Percentiles rank a stretch among this genome's conserved stretches.
Conservation (phyloP, 2,888 invertebrate genomes). For the Colostygia pectinataria region DNA sequence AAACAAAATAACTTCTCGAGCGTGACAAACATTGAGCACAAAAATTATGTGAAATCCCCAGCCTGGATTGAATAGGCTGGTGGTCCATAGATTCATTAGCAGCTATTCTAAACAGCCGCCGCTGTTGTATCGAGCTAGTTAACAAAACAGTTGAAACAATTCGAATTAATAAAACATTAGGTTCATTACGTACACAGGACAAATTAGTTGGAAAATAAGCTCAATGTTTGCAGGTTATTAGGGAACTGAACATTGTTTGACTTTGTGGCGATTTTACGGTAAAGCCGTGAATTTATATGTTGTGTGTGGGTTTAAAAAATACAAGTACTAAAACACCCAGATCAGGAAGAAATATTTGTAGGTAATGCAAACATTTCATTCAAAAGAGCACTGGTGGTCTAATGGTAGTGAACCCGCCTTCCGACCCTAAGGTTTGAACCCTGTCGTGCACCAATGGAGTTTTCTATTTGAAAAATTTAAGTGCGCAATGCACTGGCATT, state of each 20-base stretch:
- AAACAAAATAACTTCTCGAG: too few species aligned
- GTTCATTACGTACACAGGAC: slow-evolving; percentile 27
- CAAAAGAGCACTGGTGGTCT: too few species aligned
- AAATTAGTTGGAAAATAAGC: slow-evolving; percentile 34
- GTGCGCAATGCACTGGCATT: too few species aligned
- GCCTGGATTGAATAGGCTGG: slow-evolving; percentile 4
- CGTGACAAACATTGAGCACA: not conserved
- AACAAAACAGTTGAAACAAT: slow-evolving; percentile 32
- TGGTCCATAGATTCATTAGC: slow-evolving; percentile 15
- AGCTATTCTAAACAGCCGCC: slow-evolving; percentile 23
- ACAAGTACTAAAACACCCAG: too few species aligned
- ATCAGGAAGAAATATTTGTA: too few species aligned
- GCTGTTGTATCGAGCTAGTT: slow-evolving; percentile 26
- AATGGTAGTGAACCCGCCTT: too few species aligned
- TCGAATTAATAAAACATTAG: slow-evolving; percentile 36
- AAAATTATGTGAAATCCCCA: slow-evolving; percentile 1
- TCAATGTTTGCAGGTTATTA: slow-evolving; percentile 22
- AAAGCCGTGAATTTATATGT: not conserved
- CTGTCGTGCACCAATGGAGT: too few species aligned
- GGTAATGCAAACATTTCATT: too few species aligned
- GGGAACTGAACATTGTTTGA: slow-evolving; percentile 24
- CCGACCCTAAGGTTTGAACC: too few species aligned
- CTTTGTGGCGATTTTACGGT: slow-evolving; percentile 1
- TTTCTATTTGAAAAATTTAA: too few species aligned
- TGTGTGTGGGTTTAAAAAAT: too few species aligned